phyloP scores from a whole-genome alignment of 2,888 invertebrate species.

The Mythimna loreyi region DNA sequence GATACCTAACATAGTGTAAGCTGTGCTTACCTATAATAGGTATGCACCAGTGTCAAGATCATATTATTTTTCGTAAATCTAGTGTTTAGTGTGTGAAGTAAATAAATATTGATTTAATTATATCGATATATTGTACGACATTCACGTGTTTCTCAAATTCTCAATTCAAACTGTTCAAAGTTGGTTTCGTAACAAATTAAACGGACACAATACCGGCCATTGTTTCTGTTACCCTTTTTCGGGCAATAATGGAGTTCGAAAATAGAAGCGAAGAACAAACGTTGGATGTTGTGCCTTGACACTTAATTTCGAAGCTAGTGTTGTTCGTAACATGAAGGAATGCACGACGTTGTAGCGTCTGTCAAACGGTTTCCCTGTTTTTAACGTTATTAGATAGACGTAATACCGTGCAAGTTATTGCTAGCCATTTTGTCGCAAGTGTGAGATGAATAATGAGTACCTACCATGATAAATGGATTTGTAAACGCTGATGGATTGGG shows the following conservation, averaged over 20 bases:
- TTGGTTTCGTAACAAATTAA: constrained; percentile 75
- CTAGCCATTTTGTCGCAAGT: constrained; percentile 1
- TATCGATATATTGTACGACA: constrained; percentile 18
- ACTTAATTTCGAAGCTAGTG: constrained; percentile 74
- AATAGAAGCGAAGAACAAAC: constrained; percentile 70
- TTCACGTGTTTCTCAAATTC: constrained; percentile 56
- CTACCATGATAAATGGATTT: background rate
- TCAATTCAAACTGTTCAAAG: constrained; percentile 64
- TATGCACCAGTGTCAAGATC: too few relatives aligned
- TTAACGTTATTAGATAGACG: constrained; percentile 34
- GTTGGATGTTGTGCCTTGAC: constrained; percentile 72
- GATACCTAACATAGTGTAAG: too few relatives aligned
- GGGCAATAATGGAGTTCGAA: constrained; percentile 73
- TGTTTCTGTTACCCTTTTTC: constrained; percentile 70
- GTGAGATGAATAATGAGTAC: constrained; percentile 21
- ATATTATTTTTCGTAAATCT: too few relatives aligned
- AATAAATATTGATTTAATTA: too few relatives aligned
- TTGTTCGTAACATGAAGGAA: constrained; percentile 58
- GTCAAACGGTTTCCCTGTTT: constrained; percentile 40
- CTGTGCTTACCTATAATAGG: too few relatives aligned
- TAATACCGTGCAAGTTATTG: constrained; percentile 27
- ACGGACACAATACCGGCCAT: constrained; percentile 68
- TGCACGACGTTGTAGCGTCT: constrained; percentile 23
- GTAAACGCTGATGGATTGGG: too few relatives aligned
- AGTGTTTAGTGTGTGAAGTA: too few relatives aligned